These are phyloP conservation scores for Diorhabda sublineata DNA, from an alignment of 1,140 invertebrate species.

Conservation along the genomic window DNA sequence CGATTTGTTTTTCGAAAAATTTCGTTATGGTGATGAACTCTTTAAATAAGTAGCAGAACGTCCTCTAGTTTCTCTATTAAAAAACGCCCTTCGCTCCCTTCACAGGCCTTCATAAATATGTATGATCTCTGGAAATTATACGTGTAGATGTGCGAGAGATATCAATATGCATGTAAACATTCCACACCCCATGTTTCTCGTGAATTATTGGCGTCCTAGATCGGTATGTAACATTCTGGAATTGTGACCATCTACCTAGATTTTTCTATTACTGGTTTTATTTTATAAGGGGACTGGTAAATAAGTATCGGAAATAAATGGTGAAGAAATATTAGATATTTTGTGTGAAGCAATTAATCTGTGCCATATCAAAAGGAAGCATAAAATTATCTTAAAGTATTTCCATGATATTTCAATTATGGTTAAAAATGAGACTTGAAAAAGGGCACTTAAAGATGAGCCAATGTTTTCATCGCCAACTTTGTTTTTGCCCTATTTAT, in stretches of 20 bases:
- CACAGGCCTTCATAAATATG: conserved; percentile 39
- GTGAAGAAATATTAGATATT: no score
- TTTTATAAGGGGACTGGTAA: not conserved
- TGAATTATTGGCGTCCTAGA: conserved; percentile 39
- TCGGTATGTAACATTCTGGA: conserved; percentile 31
- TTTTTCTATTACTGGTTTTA: conserved; percentile 13
- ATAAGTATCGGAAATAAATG: no score
- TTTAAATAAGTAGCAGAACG: not conserved
- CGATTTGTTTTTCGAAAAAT: no score
- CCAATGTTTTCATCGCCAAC: no score
- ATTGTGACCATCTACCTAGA: conserved; percentile 15
- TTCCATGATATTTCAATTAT: no score
- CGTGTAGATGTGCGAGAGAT: conserved; percentile 45
- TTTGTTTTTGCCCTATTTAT: no score
- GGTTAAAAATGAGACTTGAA: no score
- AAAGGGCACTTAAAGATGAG: no score
- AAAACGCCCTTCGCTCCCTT: not conserved
- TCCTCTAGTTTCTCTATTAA: not conserved
- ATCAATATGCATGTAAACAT: conserved; percentile 48
- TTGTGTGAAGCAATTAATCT: no score
- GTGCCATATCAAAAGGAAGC: no score
- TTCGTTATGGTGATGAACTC: not conserved
- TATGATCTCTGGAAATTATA: conserved; percentile 41
- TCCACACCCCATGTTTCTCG: conserved; percentile 39
- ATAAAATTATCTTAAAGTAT: no score